Base-by-base conservation (phyloP, 2,113 vertebrate genomes). In the Dicerorhinus sumatrensis region DNA sequence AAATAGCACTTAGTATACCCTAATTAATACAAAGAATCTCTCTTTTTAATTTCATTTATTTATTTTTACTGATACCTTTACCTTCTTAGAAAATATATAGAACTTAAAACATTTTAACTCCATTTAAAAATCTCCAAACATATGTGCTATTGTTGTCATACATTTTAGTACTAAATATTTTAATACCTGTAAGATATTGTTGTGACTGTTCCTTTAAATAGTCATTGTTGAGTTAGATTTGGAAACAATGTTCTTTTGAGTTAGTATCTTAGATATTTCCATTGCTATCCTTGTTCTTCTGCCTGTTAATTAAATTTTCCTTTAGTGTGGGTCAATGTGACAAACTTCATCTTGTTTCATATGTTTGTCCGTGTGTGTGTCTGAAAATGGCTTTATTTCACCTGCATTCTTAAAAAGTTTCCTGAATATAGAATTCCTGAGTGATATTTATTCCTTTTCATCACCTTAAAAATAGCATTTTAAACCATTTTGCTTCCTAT, bases 341-440 rank as follows among this genome's bases (percentile, higher is more conserved):
- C 29, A 36, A 76, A 67, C 17, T 36, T 14, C n/a, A 62, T 23
- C 4, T 67, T 46, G 46, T 36, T 25, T 42, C 36, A 1, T 42
- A 14, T 39, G 21, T 39, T 4, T 29, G 17, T 8, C 5, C 14
- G 12, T 39, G 3, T 5, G 3, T 54, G 0, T 56, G 27, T 67
- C 4, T 54, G 51, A 70, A 72, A 94, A 72, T 29, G 4, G 31
- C 25, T 79, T 16, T 25, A 72, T 62, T 62, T 81, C n/a, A 36
- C 17, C 18, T 81, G 46, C 73, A 17, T 46, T 54, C 48, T 86
- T 42, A 36, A 29, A 56, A 9, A 10, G 51, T 73, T 75, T 82
- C 36, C 42, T 51, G 11, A 62, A 42, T 39, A 29, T 42, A n/a
- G 10, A 67, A 89, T 56, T 83, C 6, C 60, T 20, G 4, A 27